Evolutionary conservation across 2,888 invertebrate species (phyloP), one percentile per base, ranked within the genome.

Genomic region (Augochlorella aurata): DNA sequence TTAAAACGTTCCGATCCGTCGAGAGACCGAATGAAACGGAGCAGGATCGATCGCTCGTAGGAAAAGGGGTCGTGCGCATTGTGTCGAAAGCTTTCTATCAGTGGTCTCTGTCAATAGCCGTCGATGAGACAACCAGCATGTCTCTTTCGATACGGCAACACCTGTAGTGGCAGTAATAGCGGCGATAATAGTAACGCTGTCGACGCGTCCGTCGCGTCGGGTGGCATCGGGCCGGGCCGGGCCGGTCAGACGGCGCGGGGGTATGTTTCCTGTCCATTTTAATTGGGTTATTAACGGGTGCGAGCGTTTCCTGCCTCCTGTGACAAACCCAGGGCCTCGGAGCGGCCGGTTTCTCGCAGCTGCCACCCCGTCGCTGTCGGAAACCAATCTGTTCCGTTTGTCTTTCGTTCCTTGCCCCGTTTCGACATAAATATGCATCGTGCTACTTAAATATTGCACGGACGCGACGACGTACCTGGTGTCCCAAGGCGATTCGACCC

Each of bases 341-440:
- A 67, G 70, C 84, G 77, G 75, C 83, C 76, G 79, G 79, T 63
- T 75, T 81, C 81, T 81, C 81, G 88, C 91, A 90, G 90, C 90
- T 90, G 90, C 84, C 88, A 77, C 84, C 84, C 87, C 86, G 87
- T 87, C 83, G 79, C 79, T 84, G 86, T 87, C 90, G 91, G 90
- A 90, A 90, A 91, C 90, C 90, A 91, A 91, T 91, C 91, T 90
- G 91, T 90, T 91, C 86, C 90, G 85, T 90, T 90, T 90, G 88
- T 90, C 87, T 90, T 88, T 82, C 84, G 81, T 75, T 82, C 79
- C 76, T 69, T 66, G 70, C 69, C 49, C 49, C 75, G 70, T 79
- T 71, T 73, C 80, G 69, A 29, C 83, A 89, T 90, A 88, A 90
- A 90, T 89, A 89, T 90, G 89, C 89, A 90, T 88, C 76, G 85